These are phyloP conservation scores for Hololepta plana DNA, from an alignment of 2,888 invertebrate genomes.

Conservation along the genomic window DNA sequence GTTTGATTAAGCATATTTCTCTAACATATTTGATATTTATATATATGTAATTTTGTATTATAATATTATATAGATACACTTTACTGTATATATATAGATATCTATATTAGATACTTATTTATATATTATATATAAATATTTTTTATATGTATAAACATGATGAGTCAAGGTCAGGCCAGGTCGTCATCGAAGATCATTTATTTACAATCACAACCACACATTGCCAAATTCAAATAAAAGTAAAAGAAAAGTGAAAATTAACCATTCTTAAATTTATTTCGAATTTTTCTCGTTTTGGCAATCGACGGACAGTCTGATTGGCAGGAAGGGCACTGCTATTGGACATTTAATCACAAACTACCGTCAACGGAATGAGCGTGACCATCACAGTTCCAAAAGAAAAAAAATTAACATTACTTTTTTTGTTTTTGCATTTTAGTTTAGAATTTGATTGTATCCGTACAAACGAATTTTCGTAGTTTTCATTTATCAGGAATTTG, in stretches of 20 bases:
- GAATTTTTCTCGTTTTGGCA: slow-evolving; percentile 6
- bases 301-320: slow-evolving; percentile 16
- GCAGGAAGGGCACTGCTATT: slow-evolving; percentile 18
- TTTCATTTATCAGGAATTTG: too few relatives aligned
- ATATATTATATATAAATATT: slow-evolving; percentile 3
- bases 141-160: slow-evolving; percentile 19
- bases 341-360: slow-evolving; percentile 18
- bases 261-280: slow-evolving; percentile 7
- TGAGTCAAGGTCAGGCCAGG: slow-evolving; percentile 28
- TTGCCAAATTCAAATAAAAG: slow-evolving; percentile 12
- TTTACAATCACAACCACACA: slow-evolving; percentile 28
- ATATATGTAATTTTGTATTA: slow-evolving; percentile 18
- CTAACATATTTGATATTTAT: slow-evolving; percentile 20
- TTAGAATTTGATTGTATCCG: too few relatives aligned
- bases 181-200: slow-evolving; percentile 27
- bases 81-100: slow-evolving; percentile 17
- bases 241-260: slow-evolving; percentile 4
- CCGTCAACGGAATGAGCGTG: slow-evolving; percentile 20
- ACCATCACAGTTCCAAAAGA: slow-evolving; percentile 19
- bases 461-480: too few relatives aligned
- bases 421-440: too few relatives aligned
- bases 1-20: slow-evolving; percentile 25
- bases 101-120: slow-evolving; percentile 4
- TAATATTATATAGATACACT: slow-evolving; percentile 26
- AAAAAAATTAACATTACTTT: too few relatives aligned